Evolutionary conservation across 2,888 invertebrate species (phyloP).

Genomic region (Erebia palarica): DNA sequence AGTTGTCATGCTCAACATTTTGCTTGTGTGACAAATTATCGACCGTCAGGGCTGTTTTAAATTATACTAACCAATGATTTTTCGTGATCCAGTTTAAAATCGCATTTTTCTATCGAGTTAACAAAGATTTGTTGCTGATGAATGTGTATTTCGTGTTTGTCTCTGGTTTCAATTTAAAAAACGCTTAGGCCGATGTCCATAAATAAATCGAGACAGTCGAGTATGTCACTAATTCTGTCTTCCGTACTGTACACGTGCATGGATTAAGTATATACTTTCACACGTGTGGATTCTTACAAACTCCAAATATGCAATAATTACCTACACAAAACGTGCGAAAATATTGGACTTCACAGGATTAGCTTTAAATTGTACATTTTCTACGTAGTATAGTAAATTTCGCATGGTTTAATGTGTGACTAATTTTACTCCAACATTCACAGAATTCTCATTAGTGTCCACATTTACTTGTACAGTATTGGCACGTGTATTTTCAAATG

Average conservation of each 20-base stretch:
- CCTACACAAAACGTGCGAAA: not conserved
- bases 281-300: not conserved
- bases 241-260: constrained; percentile 35
- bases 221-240: constrained; percentile 62
- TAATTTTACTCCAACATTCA: constrained; percentile 61
- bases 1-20: constrained; percentile 56
- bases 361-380: not conserved
- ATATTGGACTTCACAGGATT: not conserved
- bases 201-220: constrained; percentile 65
- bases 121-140: not conserved
- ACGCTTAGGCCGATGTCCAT: constrained; percentile 51
- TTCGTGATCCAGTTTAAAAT: constrained; percentile 45
- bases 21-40: constrained; percentile 50
- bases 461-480: constrained; percentile 64
- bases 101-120: constrained; percentile 29
- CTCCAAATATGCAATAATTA: not conserved
- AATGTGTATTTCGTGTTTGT: constrained; percentile 44
- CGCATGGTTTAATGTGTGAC: constrained; percentile 48
- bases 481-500: constrained; percentile 57
- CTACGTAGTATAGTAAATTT: not conserved
- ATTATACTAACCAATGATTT: constrained; percentile 46
- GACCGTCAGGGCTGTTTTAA: constrained; percentile 44
- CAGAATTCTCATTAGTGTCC: constrained; percentile 69
- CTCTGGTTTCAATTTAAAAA: constrained; percentile 55
- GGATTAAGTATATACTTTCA: constrained; percentile 31